A percentile compares a stretch with the other conserved stretches of the same genome.
Evolutionary conservation across 2,113 vertebrate species (phyloP).

Genomic region (Eurypyga helias): DNA sequence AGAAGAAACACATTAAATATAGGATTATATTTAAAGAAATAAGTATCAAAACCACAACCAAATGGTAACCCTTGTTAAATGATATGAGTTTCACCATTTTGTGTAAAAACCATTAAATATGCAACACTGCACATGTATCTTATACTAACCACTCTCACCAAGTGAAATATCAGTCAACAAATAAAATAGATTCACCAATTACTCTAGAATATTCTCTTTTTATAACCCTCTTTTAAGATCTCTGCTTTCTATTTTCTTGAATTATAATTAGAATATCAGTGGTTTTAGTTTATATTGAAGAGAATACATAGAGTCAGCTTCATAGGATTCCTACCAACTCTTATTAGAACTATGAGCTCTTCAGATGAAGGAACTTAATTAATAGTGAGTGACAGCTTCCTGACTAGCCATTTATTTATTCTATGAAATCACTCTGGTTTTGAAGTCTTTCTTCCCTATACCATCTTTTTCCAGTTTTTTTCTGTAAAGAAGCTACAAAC

Average conservation of each 20-base stretch:
- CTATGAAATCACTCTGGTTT: neutral
- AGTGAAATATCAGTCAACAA: neutral
- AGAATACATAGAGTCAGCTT: neutral
- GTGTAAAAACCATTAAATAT: neutral
- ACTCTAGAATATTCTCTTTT: neutral
- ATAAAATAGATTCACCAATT: neutral
- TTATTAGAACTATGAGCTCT: neutral
- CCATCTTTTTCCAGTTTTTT: neutral
- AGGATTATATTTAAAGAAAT: neutral
- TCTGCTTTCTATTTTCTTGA: neutral
- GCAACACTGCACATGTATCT: neutral
- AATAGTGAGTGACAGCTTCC: neutral
- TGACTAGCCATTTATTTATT: constrained; percentile 30
- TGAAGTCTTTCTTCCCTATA: neutral
- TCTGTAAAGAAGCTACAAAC: neutral
- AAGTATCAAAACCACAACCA: neutral
- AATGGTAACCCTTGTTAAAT: neutral
- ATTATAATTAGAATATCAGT: neutral
- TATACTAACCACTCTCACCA: neutral
- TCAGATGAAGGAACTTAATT: constrained; percentile 29
- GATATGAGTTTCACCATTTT: neutral
- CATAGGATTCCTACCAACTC: neutral
- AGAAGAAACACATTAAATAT: neutral
- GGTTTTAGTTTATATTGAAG: neutral
- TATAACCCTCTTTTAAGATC: neutral